Conservation (phyloP, 2,113 vertebrate species). For the Pedionomus torquatus region DNA sequence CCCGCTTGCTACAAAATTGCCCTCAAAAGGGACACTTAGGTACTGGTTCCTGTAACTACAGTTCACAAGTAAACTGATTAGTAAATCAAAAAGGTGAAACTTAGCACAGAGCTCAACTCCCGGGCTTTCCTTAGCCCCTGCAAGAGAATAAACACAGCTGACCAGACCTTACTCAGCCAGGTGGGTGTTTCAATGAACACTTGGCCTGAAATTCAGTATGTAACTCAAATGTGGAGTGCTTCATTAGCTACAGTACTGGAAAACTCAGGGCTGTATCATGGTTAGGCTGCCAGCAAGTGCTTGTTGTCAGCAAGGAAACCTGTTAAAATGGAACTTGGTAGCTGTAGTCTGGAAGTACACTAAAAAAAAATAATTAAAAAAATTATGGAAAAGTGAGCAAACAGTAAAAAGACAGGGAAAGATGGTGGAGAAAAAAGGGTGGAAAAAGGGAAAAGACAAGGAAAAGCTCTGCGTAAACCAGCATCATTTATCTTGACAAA, state of each 20-base stretch:
- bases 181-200: not conserved
- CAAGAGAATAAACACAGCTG: not conserved
- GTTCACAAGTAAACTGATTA: not conserved
- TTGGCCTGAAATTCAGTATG: not conserved
- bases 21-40: not conserved
- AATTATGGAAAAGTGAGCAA: not conserved
- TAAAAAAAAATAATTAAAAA: not conserved
- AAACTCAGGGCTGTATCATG: not conserved
- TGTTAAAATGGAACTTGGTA: not conserved
- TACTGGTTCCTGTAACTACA: not conserved
- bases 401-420: not conserved
- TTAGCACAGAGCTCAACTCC: fast-evolving
- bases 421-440: not conserved
- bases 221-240: not conserved
- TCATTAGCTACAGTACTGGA: not conserved
- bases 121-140: not conserved
- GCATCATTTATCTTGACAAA: not conserved
- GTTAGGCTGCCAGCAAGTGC: not conserved
- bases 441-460: not conserved
- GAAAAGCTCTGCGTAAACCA: not conserved
- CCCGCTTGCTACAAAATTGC: not conserved
- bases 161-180: not conserved
- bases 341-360: not conserved
- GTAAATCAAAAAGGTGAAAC: not conserved
- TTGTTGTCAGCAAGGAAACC: not conserved